Evolutionary conservation across 2,113 vertebrate species (phyloP).

Genomic region (Trogon melanurus): DNA sequence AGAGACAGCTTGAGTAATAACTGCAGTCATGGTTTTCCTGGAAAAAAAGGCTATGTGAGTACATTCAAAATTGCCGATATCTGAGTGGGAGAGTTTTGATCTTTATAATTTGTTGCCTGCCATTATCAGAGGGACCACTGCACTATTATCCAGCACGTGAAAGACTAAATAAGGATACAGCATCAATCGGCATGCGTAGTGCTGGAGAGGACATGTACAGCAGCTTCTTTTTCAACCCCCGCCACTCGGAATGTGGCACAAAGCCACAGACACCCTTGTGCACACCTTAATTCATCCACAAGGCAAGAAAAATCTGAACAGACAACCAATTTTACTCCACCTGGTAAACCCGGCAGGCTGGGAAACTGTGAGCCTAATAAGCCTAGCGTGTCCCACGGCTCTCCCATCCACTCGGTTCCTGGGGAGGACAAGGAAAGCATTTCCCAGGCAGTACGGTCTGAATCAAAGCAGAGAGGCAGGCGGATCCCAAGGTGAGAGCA

Average conservation of each 20-base stretch:
- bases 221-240: neutral
- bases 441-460: neutral
- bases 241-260: neutral
- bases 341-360: neutral
- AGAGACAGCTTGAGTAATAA: neutral
- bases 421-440: neutral
- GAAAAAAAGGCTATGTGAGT: neutral
- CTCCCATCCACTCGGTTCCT: neutral
- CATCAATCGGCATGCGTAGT: fast-evolving
- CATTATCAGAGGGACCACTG: neutral
- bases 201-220: neutral
- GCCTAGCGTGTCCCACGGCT: neutral
- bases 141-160: neutral
- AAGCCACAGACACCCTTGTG: neutral
- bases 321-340: neutral
- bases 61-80: neutral
- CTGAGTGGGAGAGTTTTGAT: neutral
- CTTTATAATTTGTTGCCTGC: neutral
- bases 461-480: neutral
- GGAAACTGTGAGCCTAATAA: neutral
- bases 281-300: neutral
- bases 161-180: neutral
- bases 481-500: neutral
- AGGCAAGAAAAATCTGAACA: neutral
- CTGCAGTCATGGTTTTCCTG: neutral